A percentile compares a stretch with the other conserved stretches of the same genome.
phyloP scores from a whole-genome alignment of 2,888 invertebrate genomes.

The Micoletzkya japonica region DNA sequence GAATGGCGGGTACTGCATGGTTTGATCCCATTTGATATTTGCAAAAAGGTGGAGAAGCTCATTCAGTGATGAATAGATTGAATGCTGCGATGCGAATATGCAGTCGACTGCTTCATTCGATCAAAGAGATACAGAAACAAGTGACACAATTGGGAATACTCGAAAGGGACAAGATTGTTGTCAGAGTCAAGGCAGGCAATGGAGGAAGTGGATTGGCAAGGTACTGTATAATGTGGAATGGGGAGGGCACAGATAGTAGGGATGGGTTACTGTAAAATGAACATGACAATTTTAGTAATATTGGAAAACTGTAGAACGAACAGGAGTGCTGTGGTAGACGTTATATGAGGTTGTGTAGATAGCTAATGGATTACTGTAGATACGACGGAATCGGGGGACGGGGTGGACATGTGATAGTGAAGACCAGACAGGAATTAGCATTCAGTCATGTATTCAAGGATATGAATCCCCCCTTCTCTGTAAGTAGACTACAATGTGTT shows the following conservation, averaged over 20 bases:
- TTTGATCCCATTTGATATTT: too few species aligned
- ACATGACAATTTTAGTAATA: too few species aligned
- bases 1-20: too few species aligned
- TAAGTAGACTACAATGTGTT: neutral
- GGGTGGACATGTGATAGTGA: slow-evolving; percentile 53
- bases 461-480: slow-evolving; percentile 28
- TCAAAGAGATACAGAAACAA: neutral
- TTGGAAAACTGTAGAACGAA: too few species aligned
- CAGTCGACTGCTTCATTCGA: neutral
- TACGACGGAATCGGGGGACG: slow-evolving; percentile 59
- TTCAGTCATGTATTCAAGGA: slow-evolving; percentile 44
- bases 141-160: slow-evolving; percentile 19
- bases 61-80: neutral
- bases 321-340: neutral
- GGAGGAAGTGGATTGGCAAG: slow-evolving; percentile 20
- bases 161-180: slow-evolving; percentile 7
- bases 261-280: too few species aligned
- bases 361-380: slow-evolving; percentile 29
- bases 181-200: slow-evolving; percentile 8
- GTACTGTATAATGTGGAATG: neutral
- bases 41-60: too few species aligned
- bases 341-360: neutral
- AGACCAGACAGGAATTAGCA: slow-evolving; percentile 41
- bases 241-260: too few species aligned
- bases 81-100: neutral